Conservation (phyloP, 2,113 vertebrate genomes). For the Leiothrix lutea region DNA sequence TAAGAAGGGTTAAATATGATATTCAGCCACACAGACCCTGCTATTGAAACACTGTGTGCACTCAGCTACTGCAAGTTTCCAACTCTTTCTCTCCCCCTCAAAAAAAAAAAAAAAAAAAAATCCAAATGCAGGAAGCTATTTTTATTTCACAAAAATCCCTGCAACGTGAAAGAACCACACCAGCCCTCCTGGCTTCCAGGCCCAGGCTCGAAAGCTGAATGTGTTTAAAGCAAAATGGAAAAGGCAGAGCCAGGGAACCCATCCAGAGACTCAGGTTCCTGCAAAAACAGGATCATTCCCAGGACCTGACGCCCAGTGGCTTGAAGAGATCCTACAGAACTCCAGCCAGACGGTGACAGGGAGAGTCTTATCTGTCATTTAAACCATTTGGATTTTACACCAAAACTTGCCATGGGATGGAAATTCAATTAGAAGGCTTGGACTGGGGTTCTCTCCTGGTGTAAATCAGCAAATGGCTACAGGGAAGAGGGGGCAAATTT, state of each 20-base stretch:
- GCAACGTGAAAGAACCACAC: constrained; percentile 20
- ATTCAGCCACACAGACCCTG: background rate
- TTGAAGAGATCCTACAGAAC: background rate
- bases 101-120: background rate
- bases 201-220: constrained; percentile 11
- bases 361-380: constrained; percentile 23
- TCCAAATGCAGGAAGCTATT: background rate
- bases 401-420: background rate
- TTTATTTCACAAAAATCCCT: constrained; percentile 24
- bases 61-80: background rate
- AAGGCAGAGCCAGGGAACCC: constrained; percentile 9
- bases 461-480: constrained; percentile 20
- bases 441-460: background rate
- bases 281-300: background rate
- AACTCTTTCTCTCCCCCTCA: background rate
- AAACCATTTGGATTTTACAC: constrained; percentile 13
- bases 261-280: constrained; percentile 8
- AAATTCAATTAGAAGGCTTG: background rate
- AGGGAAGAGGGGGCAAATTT: background rate
- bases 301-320: background rate
- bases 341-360: background rate
- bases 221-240: constrained; percentile 24
- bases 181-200: background rate
- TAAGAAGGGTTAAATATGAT: background rate
- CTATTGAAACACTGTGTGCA: background rate